Percentiles rank a stretch among this genome's conserved stretches.
Evolutionary conservation across 2,888 invertebrate species (phyloP).

Genomic region (Agonopterix alstromeriana): DNA sequence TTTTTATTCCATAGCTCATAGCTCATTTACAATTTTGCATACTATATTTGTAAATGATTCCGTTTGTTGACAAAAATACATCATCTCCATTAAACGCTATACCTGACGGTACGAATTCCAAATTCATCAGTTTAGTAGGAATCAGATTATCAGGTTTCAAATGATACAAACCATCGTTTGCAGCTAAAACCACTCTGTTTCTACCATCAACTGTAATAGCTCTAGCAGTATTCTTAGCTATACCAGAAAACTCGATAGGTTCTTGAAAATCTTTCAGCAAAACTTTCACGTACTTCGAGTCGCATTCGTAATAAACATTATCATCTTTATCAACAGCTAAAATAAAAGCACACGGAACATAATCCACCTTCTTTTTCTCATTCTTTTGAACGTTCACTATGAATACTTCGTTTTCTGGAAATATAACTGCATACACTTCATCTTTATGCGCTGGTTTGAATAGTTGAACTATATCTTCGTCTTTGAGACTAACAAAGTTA

Average conservation of each 20-base stretch:
- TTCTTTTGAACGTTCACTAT: conserved; percentile 42
- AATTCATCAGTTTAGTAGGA: conserved; percentile 56
- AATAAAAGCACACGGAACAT: conserved; percentile 59
- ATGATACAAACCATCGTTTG: conserved; percentile 60
- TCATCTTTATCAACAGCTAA: conserved; percentile 52
- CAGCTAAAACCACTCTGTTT: conserved; percentile 45
- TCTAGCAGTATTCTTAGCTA: conserved; percentile 54
- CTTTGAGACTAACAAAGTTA: conserved; percentile 46
- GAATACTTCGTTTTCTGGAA: conserved; percentile 57
- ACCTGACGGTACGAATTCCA: conserved; percentile 56
- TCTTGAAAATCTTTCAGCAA: conserved; percentile 58
- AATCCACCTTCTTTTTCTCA: conserved; percentile 45
- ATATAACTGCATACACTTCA: conserved; percentile 50
- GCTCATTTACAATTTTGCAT: background rate
- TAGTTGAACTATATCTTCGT: conserved; percentile 61
- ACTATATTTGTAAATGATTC: conserved; percentile 53
- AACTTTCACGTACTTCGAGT: conserved; percentile 64
- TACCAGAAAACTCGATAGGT: conserved; percentile 60
- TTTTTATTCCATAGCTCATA: too few species aligned
- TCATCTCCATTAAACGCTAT: conserved; percentile 38
- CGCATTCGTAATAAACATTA: conserved; percentile 63
- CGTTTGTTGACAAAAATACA: conserved; percentile 49
- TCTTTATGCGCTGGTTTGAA: conserved; percentile 44
- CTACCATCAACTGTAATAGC: conserved; percentile 42
- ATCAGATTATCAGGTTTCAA: conserved; percentile 50